Conservation (phyloP, 2,888 invertebrate genomes). For the Eueremaeus valkanovi region DNA sequence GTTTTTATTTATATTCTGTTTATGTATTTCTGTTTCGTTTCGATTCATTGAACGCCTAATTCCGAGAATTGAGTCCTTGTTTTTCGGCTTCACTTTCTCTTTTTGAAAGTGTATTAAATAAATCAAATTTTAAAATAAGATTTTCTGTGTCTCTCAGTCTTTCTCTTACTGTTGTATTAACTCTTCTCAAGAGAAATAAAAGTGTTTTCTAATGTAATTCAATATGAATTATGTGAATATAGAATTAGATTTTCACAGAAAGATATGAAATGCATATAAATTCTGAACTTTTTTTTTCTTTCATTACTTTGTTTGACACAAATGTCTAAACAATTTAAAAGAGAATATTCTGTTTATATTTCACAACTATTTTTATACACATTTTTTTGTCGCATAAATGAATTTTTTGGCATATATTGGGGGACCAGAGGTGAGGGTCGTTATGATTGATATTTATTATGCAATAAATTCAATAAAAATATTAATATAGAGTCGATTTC, state of each 20-base stretch:
- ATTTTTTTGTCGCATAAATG: too few species aligned
- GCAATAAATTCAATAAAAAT: too few species aligned
- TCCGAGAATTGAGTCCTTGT: neutral
- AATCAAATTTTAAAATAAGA: neutral
- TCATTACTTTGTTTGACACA: too few species aligned
- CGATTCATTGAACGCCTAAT: neutral
- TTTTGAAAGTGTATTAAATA: neutral
- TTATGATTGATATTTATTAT: too few species aligned
- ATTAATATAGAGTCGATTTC: too few species aligned
- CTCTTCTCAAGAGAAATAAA: neutral
- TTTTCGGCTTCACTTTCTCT: neutral
- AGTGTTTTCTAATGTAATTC: neutral
- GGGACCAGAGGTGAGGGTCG: too few species aligned
- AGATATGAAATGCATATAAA: too few species aligned
- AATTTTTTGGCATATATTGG: too few species aligned
- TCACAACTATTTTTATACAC: too few species aligned
- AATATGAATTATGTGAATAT: neutral
- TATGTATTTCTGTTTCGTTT: neutral
- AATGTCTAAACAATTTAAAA: too few species aligned
- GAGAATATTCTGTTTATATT: too few species aligned
- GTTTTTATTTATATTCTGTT: neutral
- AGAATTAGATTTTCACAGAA: neutral
- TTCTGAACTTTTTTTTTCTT: too few species aligned
- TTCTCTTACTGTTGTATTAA: neutral
- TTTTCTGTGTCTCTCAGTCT: neutral